Conservation (phyloP, 2,113 vertebrate genomes). For the Prochilodus magdalenae region DNA sequence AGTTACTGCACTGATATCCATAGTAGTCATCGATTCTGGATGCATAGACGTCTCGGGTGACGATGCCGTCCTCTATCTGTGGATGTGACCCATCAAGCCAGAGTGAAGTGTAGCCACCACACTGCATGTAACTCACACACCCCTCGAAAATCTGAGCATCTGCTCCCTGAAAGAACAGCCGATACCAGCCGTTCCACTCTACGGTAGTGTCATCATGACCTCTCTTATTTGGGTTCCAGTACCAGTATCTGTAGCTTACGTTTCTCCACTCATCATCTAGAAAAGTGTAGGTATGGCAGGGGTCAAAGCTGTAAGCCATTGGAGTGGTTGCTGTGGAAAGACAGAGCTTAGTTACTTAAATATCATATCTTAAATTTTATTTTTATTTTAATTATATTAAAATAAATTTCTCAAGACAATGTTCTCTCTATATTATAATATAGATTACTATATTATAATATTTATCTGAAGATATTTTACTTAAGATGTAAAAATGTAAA, state of each 20-base stretch:
- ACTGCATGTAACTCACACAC: neutral
- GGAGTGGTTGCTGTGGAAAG: neutral
- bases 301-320: neutral
- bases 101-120: neutral
- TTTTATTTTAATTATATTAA: too few species aligned
- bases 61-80: neutral
- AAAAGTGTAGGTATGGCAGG: slow-evolving; percentile 15
- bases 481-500: too few species aligned
- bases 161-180: neutral
- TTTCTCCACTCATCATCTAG: neutral
- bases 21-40: neutral
- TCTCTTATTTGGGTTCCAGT: neutral
- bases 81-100: neutral
- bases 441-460: too few species aligned
- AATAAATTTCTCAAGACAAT: too few species aligned
- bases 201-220: accelerated
- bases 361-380: too few species aligned
- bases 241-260: neutral
- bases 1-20: neutral
- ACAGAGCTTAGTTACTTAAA: neutral
- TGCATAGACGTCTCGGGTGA: neutral
- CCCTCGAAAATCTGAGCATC: neutral
- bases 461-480: too few species aligned
- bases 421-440: too few species aligned
- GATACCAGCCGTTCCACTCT: slow-evolving; percentile 23